Evolutionary conservation across 92 coral and sea anemone species (phyloP).

Genomic region (Epizoanthus scotinus): DNA sequence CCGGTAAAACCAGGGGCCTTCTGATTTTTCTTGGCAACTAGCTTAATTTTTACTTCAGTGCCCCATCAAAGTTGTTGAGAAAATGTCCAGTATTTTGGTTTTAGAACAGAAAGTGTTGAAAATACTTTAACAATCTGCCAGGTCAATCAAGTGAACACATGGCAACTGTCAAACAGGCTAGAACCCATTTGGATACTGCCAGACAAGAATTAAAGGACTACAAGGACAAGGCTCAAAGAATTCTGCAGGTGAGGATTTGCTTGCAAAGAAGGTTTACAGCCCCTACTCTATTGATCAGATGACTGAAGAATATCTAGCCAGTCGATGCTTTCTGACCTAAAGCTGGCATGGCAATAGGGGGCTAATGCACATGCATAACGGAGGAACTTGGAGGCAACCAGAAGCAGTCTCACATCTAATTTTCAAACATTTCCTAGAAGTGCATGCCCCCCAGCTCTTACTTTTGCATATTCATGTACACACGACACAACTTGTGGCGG

Average conservation of each 20-base stretch:
- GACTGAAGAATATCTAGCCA: no score
- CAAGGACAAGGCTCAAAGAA: slow-evolving; percentile 97
- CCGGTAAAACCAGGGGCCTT: no score
- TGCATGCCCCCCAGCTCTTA: no score
- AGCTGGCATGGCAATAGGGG: no score
- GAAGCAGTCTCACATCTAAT: not conserved
- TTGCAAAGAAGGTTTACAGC: not conserved
- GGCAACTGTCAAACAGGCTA: slow-evolving; percentile 70
- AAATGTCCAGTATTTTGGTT: not conserved
- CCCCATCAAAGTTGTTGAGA: not conserved
- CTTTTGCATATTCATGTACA: no score
- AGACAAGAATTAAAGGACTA: slow-evolving; percentile 93
- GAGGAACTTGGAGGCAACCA: not conserved
- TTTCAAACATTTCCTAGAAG: not conserved
- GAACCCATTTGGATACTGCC: slow-evolving; percentile 79
- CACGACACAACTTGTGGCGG: no score
- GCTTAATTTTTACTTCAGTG: not conserved
- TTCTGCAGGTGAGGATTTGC: slow-evolving; percentile 69
- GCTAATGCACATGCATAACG: not conserved
- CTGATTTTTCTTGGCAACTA: not conserved
- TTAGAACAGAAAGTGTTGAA: no score
- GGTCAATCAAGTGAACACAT: slow-evolving; percentile 80
- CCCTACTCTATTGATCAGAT: no score
- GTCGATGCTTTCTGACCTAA: no score
- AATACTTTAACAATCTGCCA: slow-evolving; percentile 46